Evolutionary conservation across 2,888 invertebrate species (phyloP).

Genomic region (Pristionchus japonicus): DNA sequence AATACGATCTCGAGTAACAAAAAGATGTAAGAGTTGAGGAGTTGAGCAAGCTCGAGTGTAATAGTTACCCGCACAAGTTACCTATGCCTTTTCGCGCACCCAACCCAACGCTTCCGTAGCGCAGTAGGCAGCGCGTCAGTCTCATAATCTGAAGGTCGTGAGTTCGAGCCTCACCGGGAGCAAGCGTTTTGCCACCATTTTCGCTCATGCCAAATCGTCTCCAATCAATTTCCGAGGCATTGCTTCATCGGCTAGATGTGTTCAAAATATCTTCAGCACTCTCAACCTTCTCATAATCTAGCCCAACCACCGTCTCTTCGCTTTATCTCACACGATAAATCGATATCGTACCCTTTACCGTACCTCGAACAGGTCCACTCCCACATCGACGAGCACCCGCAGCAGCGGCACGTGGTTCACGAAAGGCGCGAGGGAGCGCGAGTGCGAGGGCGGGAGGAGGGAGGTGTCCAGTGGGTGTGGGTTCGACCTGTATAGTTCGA

Average conservation of each 20-base stretch:
- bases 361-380: conserved; percentile 70
- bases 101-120: conserved; percentile 61
- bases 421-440: conserved; percentile 66
- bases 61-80: not conserved
- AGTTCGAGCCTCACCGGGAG: conserved; percentile 89
- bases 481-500: conserved; percentile 55
- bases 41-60: not conserved
- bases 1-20: too few species aligned
- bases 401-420: conserved; percentile 68
- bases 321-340: too few species aligned
- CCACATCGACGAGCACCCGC: conserved; percentile 68
- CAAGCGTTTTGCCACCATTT: conserved; percentile 55
- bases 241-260: too few species aligned
- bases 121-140: conserved; percentile 92
- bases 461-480: conserved; percentile 71
- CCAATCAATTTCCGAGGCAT: too few species aligned
- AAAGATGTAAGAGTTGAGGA: too few species aligned
- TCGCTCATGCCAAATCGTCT: not conserved
- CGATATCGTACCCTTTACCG: not conserved
- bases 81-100: not conserved
- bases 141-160: conserved; percentile 94
- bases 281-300: too few species aligned
- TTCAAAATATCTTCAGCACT: too few species aligned
- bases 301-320: too few species aligned
- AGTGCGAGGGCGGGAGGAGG: conserved; percentile 67